Base-by-base conservation (phyloP, 2,888 invertebrate genomes). In the Epirrhoe alternata region DNA sequence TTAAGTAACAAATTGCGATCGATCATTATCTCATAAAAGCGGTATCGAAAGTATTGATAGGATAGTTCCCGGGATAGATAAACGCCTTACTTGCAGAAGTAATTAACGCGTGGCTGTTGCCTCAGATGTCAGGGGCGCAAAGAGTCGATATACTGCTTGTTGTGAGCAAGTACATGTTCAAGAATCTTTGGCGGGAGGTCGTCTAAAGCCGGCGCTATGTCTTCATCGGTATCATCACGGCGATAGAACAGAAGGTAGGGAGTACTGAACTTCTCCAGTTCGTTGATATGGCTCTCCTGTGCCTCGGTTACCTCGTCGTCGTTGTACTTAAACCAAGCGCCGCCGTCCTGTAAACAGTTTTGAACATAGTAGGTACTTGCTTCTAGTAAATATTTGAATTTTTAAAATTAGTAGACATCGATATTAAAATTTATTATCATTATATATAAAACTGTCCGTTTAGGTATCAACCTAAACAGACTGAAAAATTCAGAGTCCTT, bases 211-310 rank as follows among this genome's bases (percentile, higher is more conserved):
- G 88, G 88, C 0, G 80, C 80, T 0, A 84, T 68, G 31, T 82
- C 83, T 14, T 90, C 90, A 17, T 88, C 87, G 7, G 94, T 85
- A 74, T 94, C 94, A 56, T 87, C 86, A 14, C 91, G 86, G 16
- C 84, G 74, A 81, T 98, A 98, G 80, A 98, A 96, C 50, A 98
- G 88, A 68, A 98, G 96, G 81, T 98, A 98, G 0, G 97, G 97
- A 0, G 97, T 97, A 81, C 97, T 96, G 12, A 96, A 95, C 2
- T 95, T 95, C 71, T 94, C 94, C 6, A 96, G 90, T 30, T 89
- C 89, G 74, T 95, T 95, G 53, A 97, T 89, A 61, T 96, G 95
- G 0, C 93, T 89, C 6, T 95, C 93, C 7, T 94, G 93, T 12
- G 95, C 94, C 49, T 87, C 84, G 0, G 94, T 94, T 0, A 98